Conservation (phyloP, 2,797 vertebrate genomes). For the Crax fasciolata region DNA sequence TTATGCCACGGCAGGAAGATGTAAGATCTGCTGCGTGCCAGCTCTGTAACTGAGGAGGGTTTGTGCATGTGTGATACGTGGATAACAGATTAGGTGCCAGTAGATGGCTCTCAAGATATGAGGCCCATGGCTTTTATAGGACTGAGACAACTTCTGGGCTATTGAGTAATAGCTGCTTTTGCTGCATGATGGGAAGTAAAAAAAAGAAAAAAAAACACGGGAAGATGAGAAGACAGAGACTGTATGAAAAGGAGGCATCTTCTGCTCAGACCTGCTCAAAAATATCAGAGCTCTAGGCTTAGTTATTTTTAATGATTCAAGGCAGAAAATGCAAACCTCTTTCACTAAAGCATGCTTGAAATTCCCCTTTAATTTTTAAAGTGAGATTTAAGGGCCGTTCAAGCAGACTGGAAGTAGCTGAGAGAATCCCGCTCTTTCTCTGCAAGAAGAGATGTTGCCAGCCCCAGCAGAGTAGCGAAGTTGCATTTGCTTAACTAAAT, state of each 20-base stretch:
- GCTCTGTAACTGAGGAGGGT: not conserved
- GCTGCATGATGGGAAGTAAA: not conserved
- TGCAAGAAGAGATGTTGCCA: not conserved
- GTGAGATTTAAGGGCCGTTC: slow-evolving; percentile 5
- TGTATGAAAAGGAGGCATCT: not conserved
- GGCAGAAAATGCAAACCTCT: not conserved
- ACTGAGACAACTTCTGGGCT: not conserved
- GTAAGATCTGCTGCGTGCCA: not conserved
- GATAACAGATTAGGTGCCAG: slow-evolving; percentile 67
- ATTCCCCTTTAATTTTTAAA: not conserved
- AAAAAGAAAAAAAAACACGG: not conserved
- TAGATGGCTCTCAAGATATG: slow-evolving; percentile 76
- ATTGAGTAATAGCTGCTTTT: not conserved
- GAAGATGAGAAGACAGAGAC: not conserved
- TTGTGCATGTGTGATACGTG: not conserved
- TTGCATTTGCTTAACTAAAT: slow-evolving; percentile 50
- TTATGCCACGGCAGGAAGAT: not conserved
- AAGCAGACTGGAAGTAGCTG: not conserved
- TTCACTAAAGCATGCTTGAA: not conserved
- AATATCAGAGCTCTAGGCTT: not conserved
- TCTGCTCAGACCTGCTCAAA: not conserved
- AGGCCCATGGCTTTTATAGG: slow-evolving; percentile 37
- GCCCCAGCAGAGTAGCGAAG: not conserved
- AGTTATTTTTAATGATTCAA: not conserved
- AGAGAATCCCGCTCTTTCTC: not conserved